These are phyloP conservation scores for Orchestes rusci DNA, from an alignment of 2,888 invertebrate species.

Conservation along the genomic window DNA sequence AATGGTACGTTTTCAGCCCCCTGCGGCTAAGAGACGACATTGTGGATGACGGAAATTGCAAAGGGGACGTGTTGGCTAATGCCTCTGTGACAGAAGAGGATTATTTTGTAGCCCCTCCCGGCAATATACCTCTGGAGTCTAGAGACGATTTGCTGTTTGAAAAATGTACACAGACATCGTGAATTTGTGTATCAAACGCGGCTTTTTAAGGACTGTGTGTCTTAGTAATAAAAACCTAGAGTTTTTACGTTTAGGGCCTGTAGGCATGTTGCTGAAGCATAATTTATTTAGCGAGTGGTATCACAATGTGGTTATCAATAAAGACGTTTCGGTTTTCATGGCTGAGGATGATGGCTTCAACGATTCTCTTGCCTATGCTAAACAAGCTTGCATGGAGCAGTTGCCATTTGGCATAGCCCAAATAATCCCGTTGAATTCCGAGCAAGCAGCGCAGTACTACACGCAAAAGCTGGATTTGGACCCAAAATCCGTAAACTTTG, in stretches of 20 bases:
- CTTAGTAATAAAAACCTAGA: slow-evolving; percentile 20
- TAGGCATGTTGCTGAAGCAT: slow-evolving; percentile 47
- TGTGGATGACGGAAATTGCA: slow-evolving; percentile 62
- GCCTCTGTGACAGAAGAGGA: slow-evolving; percentile 74
- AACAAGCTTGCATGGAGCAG: slow-evolving; percentile 37
- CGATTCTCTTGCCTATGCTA: slow-evolving; percentile 39
- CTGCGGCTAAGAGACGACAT: slow-evolving; percentile 61
- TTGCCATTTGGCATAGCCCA: slow-evolving; percentile 46
- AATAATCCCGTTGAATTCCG: no score
- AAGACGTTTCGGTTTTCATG: slow-evolving; percentile 47
- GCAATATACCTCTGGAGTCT: slow-evolving; percentile 67
- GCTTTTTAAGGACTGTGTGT: slow-evolving; percentile 27
- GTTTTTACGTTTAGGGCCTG: slow-evolving; percentile 40
- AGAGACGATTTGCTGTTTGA: slow-evolving; percentile 39
- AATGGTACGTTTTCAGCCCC: slow-evolving; percentile 47
- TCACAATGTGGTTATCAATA: slow-evolving; percentile 44
- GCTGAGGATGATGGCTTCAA: slow-evolving; percentile 32
- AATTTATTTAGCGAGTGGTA: slow-evolving; percentile 54
- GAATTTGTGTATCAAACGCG: slow-evolving; percentile 27
- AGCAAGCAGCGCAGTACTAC: no score
- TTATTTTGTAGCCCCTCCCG: slow-evolving; percentile 86
- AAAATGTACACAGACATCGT: slow-evolving; percentile 20
- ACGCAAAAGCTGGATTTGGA: no score
- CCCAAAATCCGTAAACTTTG: no score
- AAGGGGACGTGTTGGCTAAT: slow-evolving; percentile 64